phyloP scores from a whole-genome alignment of 2,888 invertebrate species.

The Drosophila neoperkinsi region DNA sequence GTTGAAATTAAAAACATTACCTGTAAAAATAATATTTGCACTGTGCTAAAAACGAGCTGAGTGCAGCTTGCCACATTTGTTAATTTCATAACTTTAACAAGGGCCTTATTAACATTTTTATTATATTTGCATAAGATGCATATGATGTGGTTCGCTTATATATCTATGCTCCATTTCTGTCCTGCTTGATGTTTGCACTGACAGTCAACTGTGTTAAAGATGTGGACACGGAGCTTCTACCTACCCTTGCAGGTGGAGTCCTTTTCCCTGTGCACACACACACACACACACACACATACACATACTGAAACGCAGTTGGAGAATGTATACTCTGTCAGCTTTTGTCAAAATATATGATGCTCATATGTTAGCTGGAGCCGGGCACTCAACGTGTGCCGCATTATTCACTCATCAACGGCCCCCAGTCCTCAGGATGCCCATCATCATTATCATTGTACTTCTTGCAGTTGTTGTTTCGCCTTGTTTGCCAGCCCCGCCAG shows the following conservation, averaged over 20 bases:
- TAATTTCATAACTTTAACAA: slow-evolving; percentile 60
- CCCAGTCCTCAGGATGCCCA: slow-evolving; percentile 63
- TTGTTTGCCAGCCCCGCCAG: slow-evolving; percentile 16
- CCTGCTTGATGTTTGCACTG: slow-evolving; percentile 50
- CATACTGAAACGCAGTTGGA: slow-evolving; percentile 8
- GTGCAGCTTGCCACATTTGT: slow-evolving; percentile 24
- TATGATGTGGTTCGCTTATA: slow-evolving; percentile 3
- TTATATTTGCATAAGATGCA: slow-evolving; percentile 34
- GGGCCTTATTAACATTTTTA: slow-evolving; percentile 60
- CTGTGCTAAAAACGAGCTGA: slow-evolving; percentile 21
- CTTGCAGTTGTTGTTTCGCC: slow-evolving; percentile 55
- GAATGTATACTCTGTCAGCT: slow-evolving; percentile 42
- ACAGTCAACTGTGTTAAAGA: slow-evolving; percentile 59
- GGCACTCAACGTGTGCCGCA: slow-evolving; percentile 74
- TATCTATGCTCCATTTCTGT: slow-evolving; percentile 13
- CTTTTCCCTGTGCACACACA: slow-evolving; percentile 38
- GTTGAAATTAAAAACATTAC: slow-evolving; percentile 27
- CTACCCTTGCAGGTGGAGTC: slow-evolving; percentile 23
- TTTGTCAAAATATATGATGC: slow-evolving; percentile 75
- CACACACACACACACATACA: slow-evolving; percentile 9
- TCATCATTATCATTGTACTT: slow-evolving; percentile 74
- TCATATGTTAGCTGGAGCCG: slow-evolving; percentile 68
- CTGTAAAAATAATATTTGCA: slow-evolving; percentile 49
- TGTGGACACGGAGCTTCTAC: slow-evolving; percentile 44
- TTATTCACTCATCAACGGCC: slow-evolving; percentile 73